Conservation (phyloP, 2,113 vertebrate species). For the Silurus glanis region DNA sequence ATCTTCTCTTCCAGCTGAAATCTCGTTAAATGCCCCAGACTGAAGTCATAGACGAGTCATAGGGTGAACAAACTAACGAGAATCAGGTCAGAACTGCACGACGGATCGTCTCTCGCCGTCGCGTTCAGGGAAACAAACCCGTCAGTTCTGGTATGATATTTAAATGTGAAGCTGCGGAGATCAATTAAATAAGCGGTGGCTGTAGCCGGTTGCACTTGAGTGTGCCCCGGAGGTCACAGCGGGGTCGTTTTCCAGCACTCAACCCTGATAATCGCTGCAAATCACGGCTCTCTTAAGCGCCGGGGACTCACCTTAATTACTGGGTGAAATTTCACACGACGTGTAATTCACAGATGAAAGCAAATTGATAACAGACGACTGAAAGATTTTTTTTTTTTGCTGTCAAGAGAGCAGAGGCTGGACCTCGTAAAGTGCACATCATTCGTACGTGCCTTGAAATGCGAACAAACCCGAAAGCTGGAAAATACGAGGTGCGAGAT, state of each 20-base stretch:
- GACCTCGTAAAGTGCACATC: constrained; percentile 50
- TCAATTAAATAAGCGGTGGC: constrained; percentile 57
- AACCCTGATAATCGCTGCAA: constrained; percentile 53
- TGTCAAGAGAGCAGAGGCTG: not conserved
- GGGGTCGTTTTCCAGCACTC: constrained; percentile 43
- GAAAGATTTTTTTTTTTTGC: constrained; percentile 46
- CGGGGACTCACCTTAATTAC: constrained; percentile 57
- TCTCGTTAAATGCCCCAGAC: not conserved
- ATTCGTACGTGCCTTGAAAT: constrained; percentile 18
- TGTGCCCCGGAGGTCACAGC: constrained; percentile 54
- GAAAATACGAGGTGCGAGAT: constrained; percentile 9
- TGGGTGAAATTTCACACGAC: constrained; percentile 56
- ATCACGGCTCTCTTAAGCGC: constrained; percentile 53
- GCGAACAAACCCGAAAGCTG: not conserved
- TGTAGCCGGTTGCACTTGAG: constrained; percentile 42
- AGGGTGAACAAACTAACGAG: constrained; percentile 41
- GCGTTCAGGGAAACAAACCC: constrained; percentile 28
- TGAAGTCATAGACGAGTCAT: constrained; percentile 1
- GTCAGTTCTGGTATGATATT: constrained; percentile 45
- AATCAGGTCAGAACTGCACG: constrained; percentile 45
- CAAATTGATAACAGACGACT: constrained; percentile 58
- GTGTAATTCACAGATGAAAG: constrained; percentile 56
- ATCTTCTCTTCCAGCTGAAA: not conserved
- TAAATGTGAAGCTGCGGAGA: constrained; percentile 50
- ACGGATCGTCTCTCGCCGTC: constrained; percentile 23